Conservation (phyloP, 2,113 vertebrate genomes). For the Ptilorrhoa leucosticta region DNA sequence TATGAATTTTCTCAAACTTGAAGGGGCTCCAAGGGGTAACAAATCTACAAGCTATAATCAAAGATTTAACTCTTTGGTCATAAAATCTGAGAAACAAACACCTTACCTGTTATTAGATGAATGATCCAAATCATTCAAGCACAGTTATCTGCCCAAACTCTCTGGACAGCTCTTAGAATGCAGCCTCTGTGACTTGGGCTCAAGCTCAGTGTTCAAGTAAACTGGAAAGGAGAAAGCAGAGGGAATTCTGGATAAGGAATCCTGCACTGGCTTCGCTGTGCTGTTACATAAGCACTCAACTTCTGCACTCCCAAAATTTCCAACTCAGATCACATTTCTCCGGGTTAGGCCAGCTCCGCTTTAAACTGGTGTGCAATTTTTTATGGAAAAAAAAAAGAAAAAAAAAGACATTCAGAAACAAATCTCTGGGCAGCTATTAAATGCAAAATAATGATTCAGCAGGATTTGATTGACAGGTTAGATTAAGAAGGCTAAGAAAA, state of each 20-base stretch:
- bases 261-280: background rate
- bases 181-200: background rate
- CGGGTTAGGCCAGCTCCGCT: background rate
- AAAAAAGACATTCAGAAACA: background rate
- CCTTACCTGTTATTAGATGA: background rate
- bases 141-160: background rate
- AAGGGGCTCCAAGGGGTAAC: background rate
- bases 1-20: background rate
- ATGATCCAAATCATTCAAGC: background rate
- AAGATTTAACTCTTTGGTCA: background rate
- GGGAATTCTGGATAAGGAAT: background rate
- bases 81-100: rapidly evolving
- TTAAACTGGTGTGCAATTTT: background rate
- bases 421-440: background rate
- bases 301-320: background rate
- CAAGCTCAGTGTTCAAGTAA: background rate
- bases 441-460: background rate
- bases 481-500: background rate
- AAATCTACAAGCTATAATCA: background rate
- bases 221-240: background rate
- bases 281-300: background rate
- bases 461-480: background rate
- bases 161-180: background rate
- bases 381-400: background rate
- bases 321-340: background rate